Evolutionary conservation across 2,888 invertebrate genomes (phyloP).

Genomic region (Hemistola chrysoprasaria): DNA sequence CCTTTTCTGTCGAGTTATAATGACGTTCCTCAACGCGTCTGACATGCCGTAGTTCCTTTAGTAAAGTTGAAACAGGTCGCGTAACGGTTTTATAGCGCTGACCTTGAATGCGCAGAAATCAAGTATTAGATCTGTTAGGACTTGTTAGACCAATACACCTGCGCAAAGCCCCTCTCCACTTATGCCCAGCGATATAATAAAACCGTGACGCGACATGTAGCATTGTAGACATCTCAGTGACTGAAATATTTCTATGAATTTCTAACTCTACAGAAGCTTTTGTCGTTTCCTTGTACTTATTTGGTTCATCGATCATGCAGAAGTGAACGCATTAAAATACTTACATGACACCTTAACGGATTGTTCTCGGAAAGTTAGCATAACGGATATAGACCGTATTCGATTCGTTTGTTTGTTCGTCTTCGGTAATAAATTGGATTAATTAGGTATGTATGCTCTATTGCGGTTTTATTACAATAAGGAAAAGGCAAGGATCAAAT

Average conservation of each 20-base stretch:
- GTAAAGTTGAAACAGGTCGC: too few relatives aligned
- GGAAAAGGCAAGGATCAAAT: conserved; percentile 22
- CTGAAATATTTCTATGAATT: conserved; percentile 2
- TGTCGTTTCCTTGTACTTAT: conserved; percentile 37
- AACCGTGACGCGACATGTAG: too few relatives aligned
- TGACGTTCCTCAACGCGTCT: too few relatives aligned
- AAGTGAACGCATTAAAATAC: conserved; percentile 63
- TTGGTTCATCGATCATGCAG: conserved; percentile 54
- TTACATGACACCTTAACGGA: conserved; percentile 56
- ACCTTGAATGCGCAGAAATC: too few relatives aligned
- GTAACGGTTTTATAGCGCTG: too few relatives aligned
- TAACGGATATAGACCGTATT: conserved; percentile 17
- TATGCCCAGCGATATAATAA: too few relatives aligned
- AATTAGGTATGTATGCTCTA: conserved; percentile 39
- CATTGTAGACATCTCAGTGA: background rate
- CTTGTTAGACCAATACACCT: too few relatives aligned
- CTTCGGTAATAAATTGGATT: conserved; percentile 53
- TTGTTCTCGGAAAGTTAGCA: conserved; percentile 40
- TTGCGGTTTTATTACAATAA: conserved; percentile 30
- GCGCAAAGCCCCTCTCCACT: too few relatives aligned
- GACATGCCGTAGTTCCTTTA: too few relatives aligned
- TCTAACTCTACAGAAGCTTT: background rate
- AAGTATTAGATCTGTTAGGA: too few relatives aligned
- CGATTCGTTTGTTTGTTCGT: conserved; percentile 41
- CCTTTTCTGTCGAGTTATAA: too few relatives aligned